A percentile compares a stretch with the other conserved stretches of the same genome.
These are phyloP conservation scores for Calcarius lapponicus DNA, from an alignment of 2,797 vertebrate genomes.

Conservation along the genomic window DNA sequence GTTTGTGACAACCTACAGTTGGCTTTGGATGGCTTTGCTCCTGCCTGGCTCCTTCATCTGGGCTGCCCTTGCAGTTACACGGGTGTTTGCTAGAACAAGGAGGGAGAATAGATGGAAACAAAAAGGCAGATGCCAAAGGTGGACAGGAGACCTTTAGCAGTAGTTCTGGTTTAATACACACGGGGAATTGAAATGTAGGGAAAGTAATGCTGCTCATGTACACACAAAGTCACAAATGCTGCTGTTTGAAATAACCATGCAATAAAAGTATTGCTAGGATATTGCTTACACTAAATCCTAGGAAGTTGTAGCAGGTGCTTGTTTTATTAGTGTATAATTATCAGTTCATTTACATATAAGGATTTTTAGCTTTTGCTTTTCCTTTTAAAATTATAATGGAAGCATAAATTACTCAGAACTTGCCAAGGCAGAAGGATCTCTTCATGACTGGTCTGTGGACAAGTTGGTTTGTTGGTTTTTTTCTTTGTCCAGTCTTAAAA, in stretches of 20 bases:
- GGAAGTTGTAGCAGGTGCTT: neutral
- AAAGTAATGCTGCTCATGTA: neutral
- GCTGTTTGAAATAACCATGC: neutral
- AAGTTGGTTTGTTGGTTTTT: neutral
- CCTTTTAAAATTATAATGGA: neutral
- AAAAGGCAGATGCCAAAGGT: neutral
- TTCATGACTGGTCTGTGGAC: neutral
- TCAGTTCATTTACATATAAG: neutral
- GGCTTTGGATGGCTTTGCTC: neutral
- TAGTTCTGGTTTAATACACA: neutral
- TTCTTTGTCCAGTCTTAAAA: neutral
- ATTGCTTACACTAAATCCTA: neutral
- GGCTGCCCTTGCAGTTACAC: neutral
- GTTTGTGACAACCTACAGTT: neutral
- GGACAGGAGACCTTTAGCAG: neutral
- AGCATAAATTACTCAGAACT: neutral
- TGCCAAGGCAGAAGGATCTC: neutral
- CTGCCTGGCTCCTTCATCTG: neutral
- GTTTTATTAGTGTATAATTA: neutral
- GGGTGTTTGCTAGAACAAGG: neutral
- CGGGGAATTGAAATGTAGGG: neutral
- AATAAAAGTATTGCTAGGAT: neutral
- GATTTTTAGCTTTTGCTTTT: neutral
- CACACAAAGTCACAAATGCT: neutral
- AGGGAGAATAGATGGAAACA: neutral